Evolutionary conservation across 2,113 vertebrate species (phyloP).

Genomic region (Cygnus atratus): DNA sequence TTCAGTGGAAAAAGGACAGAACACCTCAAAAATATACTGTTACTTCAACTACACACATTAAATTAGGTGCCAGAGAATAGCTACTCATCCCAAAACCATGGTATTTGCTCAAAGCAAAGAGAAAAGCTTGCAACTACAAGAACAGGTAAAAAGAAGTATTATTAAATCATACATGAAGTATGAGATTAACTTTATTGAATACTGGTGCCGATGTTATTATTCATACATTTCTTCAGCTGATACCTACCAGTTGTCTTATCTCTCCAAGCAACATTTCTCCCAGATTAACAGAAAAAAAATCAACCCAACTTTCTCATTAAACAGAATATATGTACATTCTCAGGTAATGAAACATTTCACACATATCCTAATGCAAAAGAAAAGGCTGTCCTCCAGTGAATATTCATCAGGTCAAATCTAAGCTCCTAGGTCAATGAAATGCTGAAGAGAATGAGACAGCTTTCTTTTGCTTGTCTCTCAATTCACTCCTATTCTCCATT

Average conservation of each 20-base stretch:
- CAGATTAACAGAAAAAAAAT: not conserved
- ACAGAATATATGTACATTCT: not conserved
- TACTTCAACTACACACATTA: not conserved
- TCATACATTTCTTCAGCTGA: not conserved
- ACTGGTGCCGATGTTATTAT: not conserved
- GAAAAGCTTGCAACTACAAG: not conserved
- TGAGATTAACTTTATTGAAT: not conserved
- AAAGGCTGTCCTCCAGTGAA: not conserved
- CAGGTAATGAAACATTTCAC: not conserved
- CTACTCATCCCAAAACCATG: not conserved
- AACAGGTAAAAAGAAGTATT: not conserved
- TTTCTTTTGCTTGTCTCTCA: not conserved
- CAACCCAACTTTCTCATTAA: not conserved
- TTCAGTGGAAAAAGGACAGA: not conserved
- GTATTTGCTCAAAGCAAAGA: not conserved
- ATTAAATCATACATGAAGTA: not conserved
- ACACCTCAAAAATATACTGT: not conserved
- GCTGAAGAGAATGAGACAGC: not conserved
- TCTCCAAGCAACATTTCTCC: not conserved
- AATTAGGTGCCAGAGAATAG: not conserved
- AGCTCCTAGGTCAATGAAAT: not conserved
- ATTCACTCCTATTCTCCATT: not conserved
- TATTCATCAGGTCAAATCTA: not conserved
- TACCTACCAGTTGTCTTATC: not conserved
- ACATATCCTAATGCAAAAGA: not conserved